Conservation (phyloP, 1,140 invertebrate genomes). For the Gonioctena quinquepunctata region DNA sequence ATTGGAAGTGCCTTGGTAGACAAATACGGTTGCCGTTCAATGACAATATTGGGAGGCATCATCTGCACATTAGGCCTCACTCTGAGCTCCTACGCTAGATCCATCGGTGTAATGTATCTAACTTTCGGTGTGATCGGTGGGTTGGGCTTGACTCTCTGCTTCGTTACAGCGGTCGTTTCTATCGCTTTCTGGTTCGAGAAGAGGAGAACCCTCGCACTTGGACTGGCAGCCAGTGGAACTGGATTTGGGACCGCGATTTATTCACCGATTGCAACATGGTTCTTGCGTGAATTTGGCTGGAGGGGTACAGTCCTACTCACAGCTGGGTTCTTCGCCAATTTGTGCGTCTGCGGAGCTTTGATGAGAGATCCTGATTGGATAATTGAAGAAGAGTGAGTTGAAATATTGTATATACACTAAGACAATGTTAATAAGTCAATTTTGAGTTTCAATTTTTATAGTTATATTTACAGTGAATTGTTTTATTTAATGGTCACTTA, state of each 20-base stretch:
- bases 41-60: slow-evolving; percentile 79
- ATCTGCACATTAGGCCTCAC: slow-evolving; percentile 80
- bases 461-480: too few species aligned
- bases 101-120: slow-evolving; percentile 77
- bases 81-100: slow-evolving; percentile 71
- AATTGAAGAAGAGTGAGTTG: slow-evolving; percentile 61
- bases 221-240: slow-evolving; percentile 88
- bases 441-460: too few species aligned
- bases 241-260: slow-evolving; percentile 85
- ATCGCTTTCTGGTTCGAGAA: slow-evolving; percentile 97
- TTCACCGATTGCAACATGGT: slow-evolving; percentile 76
- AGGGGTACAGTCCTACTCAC: slow-evolving; percentile 77
- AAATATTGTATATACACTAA: too few species aligned
- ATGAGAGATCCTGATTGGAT: slow-evolving; percentile 86
- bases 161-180: slow-evolving; percentile 89
- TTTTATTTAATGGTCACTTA: too few species aligned
- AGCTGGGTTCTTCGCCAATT: slow-evolving; percentile 63
- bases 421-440: too few species aligned
- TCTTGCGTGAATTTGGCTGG: slow-evolving; percentile 81
- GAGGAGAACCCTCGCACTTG: slow-evolving; percentile 86
- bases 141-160: slow-evolving; percentile 82
- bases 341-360: slow-evolving; percentile 84
- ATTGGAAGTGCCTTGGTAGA: slow-evolving; percentile 85
- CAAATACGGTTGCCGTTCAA: slow-evolving; percentile 83
- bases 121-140: slow-evolving; percentile 88